Conservation (phyloP, 2,888 invertebrate genomes). For the Ischnura elegans region DNA sequence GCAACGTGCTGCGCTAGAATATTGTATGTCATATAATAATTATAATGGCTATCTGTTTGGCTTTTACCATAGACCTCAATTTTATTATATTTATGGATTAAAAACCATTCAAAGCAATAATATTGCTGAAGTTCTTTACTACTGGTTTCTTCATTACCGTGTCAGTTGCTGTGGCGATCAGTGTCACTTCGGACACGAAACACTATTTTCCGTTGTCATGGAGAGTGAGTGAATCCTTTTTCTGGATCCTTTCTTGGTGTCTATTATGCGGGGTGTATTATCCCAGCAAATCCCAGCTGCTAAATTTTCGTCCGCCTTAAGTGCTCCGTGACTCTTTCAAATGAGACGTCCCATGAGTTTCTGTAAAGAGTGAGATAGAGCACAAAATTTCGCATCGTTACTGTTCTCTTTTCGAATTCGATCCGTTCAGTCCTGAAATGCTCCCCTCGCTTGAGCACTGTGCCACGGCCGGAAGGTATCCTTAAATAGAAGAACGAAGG, state of each 20-base stretch:
- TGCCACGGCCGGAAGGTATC: background rate
- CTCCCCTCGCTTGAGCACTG: background rate
- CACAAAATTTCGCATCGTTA: constrained; percentile 21
- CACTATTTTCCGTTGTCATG: background rate
- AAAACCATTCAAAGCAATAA: too few species aligned
- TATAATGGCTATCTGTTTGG: too few species aligned
- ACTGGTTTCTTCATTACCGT: too few species aligned
- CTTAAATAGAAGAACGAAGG: background rate
- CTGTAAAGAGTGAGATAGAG: background rate
- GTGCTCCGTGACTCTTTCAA: background rate
- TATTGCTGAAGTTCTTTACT: too few species aligned
- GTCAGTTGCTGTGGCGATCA: too few species aligned
- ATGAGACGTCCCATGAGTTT: background rate
- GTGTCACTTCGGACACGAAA: constrained; percentile 4
- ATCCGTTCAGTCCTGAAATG: background rate
- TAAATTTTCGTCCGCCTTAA: background rate
- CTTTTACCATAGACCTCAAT: too few species aligned
- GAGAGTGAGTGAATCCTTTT: background rate
- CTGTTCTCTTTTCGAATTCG: constrained; percentile 1
- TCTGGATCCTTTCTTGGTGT: background rate
- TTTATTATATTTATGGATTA: too few species aligned
- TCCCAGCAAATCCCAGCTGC: background rate
- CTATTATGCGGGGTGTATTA: background rate
- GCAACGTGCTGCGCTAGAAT: too few species aligned
- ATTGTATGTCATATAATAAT: too few species aligned